phyloP scores from a whole-genome alignment of 2,113 vertebrate genomes.

The Eulacestoma nigropectus region DNA sequence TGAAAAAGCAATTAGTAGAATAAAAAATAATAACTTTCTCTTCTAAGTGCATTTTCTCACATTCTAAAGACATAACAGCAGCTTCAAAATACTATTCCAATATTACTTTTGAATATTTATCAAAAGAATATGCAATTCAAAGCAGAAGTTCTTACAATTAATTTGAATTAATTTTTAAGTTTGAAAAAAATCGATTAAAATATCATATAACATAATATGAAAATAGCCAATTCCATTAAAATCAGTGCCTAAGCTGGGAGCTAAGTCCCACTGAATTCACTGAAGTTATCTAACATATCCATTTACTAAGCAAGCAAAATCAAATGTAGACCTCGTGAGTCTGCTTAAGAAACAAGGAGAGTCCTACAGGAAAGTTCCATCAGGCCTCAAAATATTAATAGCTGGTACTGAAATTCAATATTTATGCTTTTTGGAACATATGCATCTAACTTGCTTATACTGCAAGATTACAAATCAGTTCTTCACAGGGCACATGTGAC shows the following conservation, averaged over 20 bases:
- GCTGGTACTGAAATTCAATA: background rate
- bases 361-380: background rate
- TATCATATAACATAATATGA: background rate
- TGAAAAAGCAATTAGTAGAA: background rate
- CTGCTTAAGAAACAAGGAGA: background rate
- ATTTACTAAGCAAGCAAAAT: background rate
- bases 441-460: background rate
- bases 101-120: background rate
- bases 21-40: accelerated
- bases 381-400: background rate
- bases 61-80: background rate
- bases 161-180: background rate
- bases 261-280: background rate
- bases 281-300: background rate
- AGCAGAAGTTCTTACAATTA: background rate
- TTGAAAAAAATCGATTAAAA: background rate
- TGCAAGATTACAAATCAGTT: background rate
- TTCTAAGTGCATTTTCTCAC: background rate
- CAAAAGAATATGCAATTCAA: background rate
- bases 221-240: background rate
- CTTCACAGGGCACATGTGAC: background rate
- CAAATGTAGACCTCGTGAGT: background rate
- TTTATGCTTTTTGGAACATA: background rate
- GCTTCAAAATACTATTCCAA: background rate
- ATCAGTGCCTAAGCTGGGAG: background rate